phyloP scores from a whole-genome alignment of 2,113 vertebrate genomes.

The Miniopterus natalensis region DNA sequence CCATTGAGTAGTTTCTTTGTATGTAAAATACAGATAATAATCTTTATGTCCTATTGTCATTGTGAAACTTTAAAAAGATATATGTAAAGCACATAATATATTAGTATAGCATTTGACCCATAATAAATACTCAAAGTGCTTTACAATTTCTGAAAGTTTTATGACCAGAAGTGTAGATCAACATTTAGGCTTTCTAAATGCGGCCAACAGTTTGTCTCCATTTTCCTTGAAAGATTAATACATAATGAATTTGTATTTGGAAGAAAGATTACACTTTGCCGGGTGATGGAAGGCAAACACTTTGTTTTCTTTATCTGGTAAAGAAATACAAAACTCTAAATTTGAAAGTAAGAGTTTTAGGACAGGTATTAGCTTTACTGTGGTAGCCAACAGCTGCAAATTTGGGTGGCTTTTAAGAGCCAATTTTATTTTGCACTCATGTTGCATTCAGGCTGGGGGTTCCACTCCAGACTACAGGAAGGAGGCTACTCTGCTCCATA shows the following conservation, averaged over 20 bases:
- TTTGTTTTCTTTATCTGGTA: not conserved
- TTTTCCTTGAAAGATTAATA: not conserved
- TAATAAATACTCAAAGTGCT: not conserved
- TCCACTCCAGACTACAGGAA: not conserved
- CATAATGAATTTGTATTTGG: not conserved
- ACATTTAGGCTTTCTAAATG: not conserved
- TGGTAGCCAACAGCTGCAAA: not conserved
- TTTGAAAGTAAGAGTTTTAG: not conserved
- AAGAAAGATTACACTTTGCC: not conserved
- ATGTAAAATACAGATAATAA: not conserved
- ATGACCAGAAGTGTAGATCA: not conserved
- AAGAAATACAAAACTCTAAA: not conserved
- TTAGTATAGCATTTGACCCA: not conserved
- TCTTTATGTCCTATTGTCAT: not conserved
- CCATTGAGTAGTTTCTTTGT: not conserved
- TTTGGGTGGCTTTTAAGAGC: not conserved
- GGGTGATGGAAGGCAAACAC: not conserved
- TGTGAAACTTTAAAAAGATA: not conserved
- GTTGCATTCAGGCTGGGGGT: not conserved
- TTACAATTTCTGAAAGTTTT: not conserved
- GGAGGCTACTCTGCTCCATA: rapidly evolving
- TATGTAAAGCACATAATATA: not conserved
- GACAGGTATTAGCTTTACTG: not conserved
- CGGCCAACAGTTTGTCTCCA: not conserved
- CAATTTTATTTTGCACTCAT: not conserved